Evolutionary conservation across 1,140 invertebrate species (phyloP), one percentile per base, ranked within the genome.

Genomic region (Papilio helenus): DNA sequence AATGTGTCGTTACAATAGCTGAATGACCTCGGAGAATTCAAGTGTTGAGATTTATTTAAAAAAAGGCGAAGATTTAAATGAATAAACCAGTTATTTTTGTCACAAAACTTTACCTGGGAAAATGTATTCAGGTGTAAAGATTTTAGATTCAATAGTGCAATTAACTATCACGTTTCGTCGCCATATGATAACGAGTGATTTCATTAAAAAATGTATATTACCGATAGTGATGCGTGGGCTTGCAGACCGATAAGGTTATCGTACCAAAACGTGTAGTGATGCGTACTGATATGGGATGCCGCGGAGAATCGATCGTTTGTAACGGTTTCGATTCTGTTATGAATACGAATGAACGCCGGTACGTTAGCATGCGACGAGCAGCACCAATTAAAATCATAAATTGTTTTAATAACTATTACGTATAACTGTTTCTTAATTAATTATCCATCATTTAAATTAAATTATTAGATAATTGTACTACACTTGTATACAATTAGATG

Each of bases 301-400:
- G 72, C 10, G 14, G 72, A 14, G 44, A 74, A 74, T 74, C 72
- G 72, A 74, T 74, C 44, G 72, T 5, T 74, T 23, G 20, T 74
- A 74, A 74, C 72, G 72, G 72, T 74, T 49, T 46, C 44, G 72
- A 74, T 74, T 74, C 72, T 46, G 72, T 74, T 74, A 74, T 74
- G 44, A 74, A 74, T 74, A 74, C 72, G 72, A 23, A 74, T 74
- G 20, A 49, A 74, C 44, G n/a, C 42, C n/a, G 61, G 61, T 29
- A n/a, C 26, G 72, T 74, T 74, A 74, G 72, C 72, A 49, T 74
- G 72, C 72, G 44, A 74, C 23, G 39, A 2, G 39, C 10, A 51
- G 5, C 39, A 49, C 14, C 72, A 51, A 74, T 74, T 74, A 74
- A 74, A 74, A 23, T 18, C 14, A 74, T 49, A 49, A n/a, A 20